phyloP scores from a whole-genome alignment of 1,140 invertebrate genomes.

The Diorhabda carinulata region DNA sequence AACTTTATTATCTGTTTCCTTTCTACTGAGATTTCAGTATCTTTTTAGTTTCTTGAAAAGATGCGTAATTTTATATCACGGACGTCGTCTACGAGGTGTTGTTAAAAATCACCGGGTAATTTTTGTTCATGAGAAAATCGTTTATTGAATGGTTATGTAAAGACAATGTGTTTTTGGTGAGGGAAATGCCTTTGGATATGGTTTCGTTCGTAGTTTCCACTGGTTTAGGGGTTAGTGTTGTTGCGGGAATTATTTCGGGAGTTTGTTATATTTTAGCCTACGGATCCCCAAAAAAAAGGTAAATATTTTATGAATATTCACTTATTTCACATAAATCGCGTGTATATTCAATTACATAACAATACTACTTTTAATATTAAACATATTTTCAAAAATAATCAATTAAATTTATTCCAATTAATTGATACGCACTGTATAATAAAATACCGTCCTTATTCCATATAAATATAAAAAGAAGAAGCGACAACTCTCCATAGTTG shows the following conservation, averaged over 20 bases:
- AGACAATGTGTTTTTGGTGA: constrained; percentile 20
- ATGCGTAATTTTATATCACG: not conserved
- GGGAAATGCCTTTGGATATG: constrained; percentile 50
- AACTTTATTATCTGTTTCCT: constrained; percentile 15
- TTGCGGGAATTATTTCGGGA: constrained; percentile 57
- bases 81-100: constrained; percentile 3
- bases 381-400: no score
- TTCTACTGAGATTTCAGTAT: constrained; percentile 9
- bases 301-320: constrained; percentile 6
- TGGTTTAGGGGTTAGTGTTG: constrained; percentile 54
- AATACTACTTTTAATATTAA: no score
- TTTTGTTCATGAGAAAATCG: constrained; percentile 17
- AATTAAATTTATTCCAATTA: no score
- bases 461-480: no score
- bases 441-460: no score
- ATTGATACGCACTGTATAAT: no score
- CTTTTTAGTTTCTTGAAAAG: not conserved
- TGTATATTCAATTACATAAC: no score
- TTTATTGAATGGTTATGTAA: constrained; percentile 24
- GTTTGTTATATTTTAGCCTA: constrained; percentile 56
- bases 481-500: no score
- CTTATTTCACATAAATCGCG: no score
- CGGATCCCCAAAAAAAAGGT: constrained; percentile 44
- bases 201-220: constrained; percentile 50
- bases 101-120: not conserved